Conservation (phyloP, 1,140 invertebrate genomes). For the Drosophila chauvacae region DNA sequence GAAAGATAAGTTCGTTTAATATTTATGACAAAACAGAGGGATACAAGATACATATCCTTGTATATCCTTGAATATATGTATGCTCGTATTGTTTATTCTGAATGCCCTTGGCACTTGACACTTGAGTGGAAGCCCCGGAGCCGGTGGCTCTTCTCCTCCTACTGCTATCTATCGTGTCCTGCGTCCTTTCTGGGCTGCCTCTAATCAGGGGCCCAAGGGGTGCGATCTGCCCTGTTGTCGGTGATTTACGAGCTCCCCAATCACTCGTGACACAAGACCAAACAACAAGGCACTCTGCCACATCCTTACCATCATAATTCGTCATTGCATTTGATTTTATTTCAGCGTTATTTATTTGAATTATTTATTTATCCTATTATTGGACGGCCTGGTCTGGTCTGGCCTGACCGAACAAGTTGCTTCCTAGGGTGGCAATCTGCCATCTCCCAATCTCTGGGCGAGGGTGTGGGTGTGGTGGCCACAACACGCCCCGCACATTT, state of each 20-base stretch:
- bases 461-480: not conserved
- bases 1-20: constrained; percentile 82
- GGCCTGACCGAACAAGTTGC: constrained; percentile 33
- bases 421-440: constrained; percentile 25
- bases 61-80: not conserved
- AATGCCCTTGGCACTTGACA: constrained; percentile 80
- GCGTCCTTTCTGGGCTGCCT: constrained; percentile 8
- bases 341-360: constrained; percentile 81
- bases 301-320: constrained; percentile 69
- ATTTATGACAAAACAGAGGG: constrained; percentile 77
- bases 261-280: constrained; percentile 65
- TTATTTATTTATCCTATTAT: constrained; percentile 81
- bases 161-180: not conserved
- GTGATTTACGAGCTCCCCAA: constrained; percentile 80
- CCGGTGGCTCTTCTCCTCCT: constrained; percentile 2
- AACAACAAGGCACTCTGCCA: constrained; percentile 30
- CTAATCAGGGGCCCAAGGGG: constrained; percentile 63
- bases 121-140: constrained; percentile 35
- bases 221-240: constrained; percentile 57
- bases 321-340: constrained; percentile 82
- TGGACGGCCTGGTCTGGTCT: constrained; percentile 20
- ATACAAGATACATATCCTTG: constrained; percentile 42
- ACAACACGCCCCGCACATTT: constrained; percentile 42
- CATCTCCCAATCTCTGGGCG: not conserved
- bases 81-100: constrained; percentile 40